Evolutionary conservation across 1,140 invertebrate genomes (phyloP), one percentile per base, ranked within the genome.

Genomic region (Globodera rostochiensis): DNA sequence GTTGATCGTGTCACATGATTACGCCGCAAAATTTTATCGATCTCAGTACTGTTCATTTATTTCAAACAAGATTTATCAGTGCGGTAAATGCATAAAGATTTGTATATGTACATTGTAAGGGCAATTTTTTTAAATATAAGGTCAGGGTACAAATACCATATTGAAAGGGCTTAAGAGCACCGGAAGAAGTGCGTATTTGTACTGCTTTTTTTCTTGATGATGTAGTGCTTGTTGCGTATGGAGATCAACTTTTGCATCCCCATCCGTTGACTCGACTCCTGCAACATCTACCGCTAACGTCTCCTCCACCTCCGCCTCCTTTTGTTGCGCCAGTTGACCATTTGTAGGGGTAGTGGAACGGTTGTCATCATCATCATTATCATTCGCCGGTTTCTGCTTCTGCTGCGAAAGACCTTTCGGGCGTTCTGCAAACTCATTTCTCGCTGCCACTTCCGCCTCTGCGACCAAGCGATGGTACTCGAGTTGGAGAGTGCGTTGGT

Each of bases 21-120:
- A 19, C 76, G 36, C 5, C 5, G n/a, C 11, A 77, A 77, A 49
- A 77, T 71, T 71, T 77, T 77, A 21, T 77, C 36, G 8, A 77
- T 77, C 53, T 77, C 57, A 49, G 21, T 8, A 9, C 4, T 77
- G 76, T 77, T 53, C 76, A 77, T 77, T 6, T n/a, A 1, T 64
- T 64, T 60, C 25, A 60, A 64, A 64, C 13, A 64, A 64, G 3
- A 53, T 53, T 11, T 7, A 25, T 53, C 9, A 6, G 57, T 25
- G 4, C 19, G 11, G 36, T 36, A 19, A 64, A 64, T 6, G 15
- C 57, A 64, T 6, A 64, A 15, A 64, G 15, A 64, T 15, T 21
- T 3, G 3, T 15, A 64, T 19, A 15, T 19, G 19, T 6, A 64
- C 15, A 64, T 19, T 64, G 19, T 64, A 64, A 19, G 53, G 8